Conservation (phyloP, 2,113 vertebrate genomes). For the Nothocercus julius region DNA sequence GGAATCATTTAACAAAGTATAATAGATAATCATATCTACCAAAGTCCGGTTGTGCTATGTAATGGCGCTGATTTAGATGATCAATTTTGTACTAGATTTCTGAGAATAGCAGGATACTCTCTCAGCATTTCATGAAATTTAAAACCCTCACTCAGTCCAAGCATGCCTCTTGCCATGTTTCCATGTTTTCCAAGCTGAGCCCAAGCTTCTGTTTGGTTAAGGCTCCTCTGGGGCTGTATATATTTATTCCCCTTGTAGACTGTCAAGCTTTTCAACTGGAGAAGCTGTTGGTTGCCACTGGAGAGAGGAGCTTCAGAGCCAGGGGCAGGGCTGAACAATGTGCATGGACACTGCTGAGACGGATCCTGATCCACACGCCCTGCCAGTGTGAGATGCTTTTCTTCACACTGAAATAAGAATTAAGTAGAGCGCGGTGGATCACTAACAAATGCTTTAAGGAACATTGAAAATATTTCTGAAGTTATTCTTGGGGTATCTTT, state of each 20-base stretch:
- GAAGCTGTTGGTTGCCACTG: slow-evolving; percentile 38
- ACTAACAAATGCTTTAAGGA: slow-evolving; percentile 48
- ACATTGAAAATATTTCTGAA: slow-evolving; percentile 3
- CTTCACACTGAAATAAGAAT: slow-evolving; percentile 32
- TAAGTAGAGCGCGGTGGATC: slow-evolving; percentile 28
- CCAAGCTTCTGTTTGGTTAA: background rate
- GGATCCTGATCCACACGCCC: slow-evolving; percentile 39
- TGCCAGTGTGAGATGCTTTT: slow-evolving; percentile 52
- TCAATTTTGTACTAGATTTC: background rate
- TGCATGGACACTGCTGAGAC: slow-evolving; percentile 24
- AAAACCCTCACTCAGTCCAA: background rate
- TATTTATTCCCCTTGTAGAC: slow-evolving; percentile 1
- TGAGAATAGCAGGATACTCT: background rate
- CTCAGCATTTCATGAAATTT: background rate
- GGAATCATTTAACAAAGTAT: background rate
- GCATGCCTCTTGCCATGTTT: background rate
- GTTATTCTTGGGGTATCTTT: slow-evolving; percentile 55
- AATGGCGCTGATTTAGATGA: background rate
- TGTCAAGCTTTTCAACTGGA: slow-evolving; percentile 47
- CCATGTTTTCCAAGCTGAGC: background rate
- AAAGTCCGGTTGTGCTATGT: background rate
- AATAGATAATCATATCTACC: background rate
- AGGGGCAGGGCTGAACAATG: slow-evolving; percentile 59
- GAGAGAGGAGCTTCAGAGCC: slow-evolving; percentile 41
- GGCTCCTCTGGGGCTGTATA: background rate